A percentile compares a stretch with the other conserved stretches of the same genome.
These are phyloP conservation scores for Alcis repandata DNA, from an alignment of 2,888 invertebrate species.

Conservation along the genomic window DNA sequence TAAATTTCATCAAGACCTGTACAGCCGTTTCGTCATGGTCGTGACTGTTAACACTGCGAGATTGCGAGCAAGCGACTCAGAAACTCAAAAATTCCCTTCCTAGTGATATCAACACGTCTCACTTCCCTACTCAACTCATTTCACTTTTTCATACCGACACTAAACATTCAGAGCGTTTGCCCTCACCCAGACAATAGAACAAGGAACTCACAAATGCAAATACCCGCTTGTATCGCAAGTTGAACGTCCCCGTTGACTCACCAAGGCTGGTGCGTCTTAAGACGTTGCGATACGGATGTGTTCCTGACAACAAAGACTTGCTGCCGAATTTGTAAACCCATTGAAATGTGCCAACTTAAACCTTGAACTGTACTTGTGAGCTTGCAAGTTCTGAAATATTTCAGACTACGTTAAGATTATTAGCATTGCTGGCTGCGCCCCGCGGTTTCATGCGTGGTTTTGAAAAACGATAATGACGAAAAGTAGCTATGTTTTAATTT, in stretches of 20 bases:
- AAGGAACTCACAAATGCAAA: constrained; percentile 50
- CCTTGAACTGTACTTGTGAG: constrained; percentile 32
- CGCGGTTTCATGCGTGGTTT: too few relatives aligned
- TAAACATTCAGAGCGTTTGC: constrained; percentile 27
- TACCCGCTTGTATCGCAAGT: constrained; percentile 42
- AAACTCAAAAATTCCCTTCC: constrained; percentile 9
- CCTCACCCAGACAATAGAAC: constrained; percentile 48
- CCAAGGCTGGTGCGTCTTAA: constrained; percentile 46
- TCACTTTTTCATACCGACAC: constrained; percentile 32
- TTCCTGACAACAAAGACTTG: constrained; percentile 39
- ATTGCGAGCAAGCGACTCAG: neutral
- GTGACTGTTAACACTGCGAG: neutral
- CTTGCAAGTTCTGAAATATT: constrained; percentile 8
- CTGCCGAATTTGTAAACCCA: constrained; percentile 26
- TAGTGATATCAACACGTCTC: constrained; percentile 9
- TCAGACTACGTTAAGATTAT: neutral
- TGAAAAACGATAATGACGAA: too few relatives aligned
- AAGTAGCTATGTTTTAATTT: too few relatives aligned
- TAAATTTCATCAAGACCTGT: too few relatives aligned
- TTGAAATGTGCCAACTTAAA: constrained; percentile 19
- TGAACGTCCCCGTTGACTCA: constrained; percentile 52
- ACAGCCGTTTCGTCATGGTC: neutral
- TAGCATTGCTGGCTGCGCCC: too few relatives aligned
- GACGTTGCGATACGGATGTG: constrained; percentile 43
- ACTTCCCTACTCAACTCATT: constrained; percentile 30